Conservation (phyloP, 2,797 vertebrate genomes). For the Corythornis leucogaster region DNA sequence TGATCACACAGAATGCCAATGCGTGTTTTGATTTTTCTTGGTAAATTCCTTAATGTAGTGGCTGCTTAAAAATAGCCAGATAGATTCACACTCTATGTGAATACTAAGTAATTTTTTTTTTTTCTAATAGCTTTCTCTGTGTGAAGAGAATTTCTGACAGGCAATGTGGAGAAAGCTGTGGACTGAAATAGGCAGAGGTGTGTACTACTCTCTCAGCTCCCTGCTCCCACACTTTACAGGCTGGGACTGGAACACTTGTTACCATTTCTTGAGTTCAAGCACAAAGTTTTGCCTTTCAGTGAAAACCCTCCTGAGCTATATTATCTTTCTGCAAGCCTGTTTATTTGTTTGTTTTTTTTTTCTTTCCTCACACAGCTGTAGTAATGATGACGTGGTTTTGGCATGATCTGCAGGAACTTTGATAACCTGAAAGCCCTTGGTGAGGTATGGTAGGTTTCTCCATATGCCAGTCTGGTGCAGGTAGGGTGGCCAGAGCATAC, state of each 20-base stretch:
- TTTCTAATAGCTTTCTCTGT: neutral
- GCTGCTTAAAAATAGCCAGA: neutral
- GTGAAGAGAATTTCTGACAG: neutral
- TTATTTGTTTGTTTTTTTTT: no score
- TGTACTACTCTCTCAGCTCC: neutral
- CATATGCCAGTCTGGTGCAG: fast-evolving
- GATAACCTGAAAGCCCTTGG: neutral
- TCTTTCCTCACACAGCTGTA: neutral
- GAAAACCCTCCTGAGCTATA: neutral
- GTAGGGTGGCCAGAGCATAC: neutral
- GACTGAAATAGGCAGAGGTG: neutral
- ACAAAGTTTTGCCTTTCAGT: neutral
- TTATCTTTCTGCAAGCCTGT: neutral
- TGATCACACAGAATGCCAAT: neutral
- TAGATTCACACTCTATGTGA: neutral
- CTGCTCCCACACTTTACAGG: neutral
- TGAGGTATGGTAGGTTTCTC: neutral
- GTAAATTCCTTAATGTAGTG: neutral
- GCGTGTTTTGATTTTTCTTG: neutral
- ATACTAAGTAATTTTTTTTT: neutral
- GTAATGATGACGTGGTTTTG: neutral
- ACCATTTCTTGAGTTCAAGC: neutral
- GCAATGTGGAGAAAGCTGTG: neutral
- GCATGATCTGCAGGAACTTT: neutral
- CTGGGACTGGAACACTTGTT: neutral